Evolutionary conservation across 2,113 vertebrate species (phyloP), one percentile per base, ranked within the genome.

Genomic region (Anarhynchus alexandrinus): DNA sequence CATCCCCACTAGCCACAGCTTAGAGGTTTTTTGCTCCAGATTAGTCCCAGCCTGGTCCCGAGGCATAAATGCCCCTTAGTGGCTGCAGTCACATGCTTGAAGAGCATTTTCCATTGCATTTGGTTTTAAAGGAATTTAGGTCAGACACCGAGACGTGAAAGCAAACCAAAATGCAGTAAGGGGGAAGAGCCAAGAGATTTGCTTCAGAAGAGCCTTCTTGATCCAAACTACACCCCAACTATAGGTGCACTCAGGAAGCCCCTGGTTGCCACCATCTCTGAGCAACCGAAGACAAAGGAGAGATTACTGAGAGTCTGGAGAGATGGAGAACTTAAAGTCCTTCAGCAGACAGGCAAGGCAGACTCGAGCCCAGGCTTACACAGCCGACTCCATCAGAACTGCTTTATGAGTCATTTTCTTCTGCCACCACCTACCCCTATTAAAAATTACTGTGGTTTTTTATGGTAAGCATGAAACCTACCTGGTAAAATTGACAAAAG

Each of bases 401-500:
- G 42, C 25, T 93, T 92, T 69, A 67, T 29, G 34, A 86, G 42
- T 43, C 9, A 10, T 57, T 88, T 84, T 86, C 49, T 83, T 80
- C 67, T 65, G 38, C 69, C 55, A 73, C n/a, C 22, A 82, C 76
- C 51, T 80, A 66, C 64, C 21, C 32, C 21, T 92, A 17, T 58
- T 78, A 94, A 96, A 96, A 93, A 86, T n/a, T 13, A 83, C 45
- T 84, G 40, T 1, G 9, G 0, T 26, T 71, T 81, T 86, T 94
- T n/a, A 82, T 64, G 40, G 38, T 25, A 57, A 72, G 77, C 93
- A 79, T 69, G 77, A 94, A 89, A 94, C 30, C 43, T 59, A 6
- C 32, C 18, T 82, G 89, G 47, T 61, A 85, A 94, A 96, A 84
- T 3, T 52, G 81, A 91, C 80, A 93, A 86, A 96, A 93, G 43